These are phyloP conservation scores for Myxocyprinus asiaticus DNA, from an alignment of 2,113 vertebrate genomes.

Conservation along the genomic window DNA sequence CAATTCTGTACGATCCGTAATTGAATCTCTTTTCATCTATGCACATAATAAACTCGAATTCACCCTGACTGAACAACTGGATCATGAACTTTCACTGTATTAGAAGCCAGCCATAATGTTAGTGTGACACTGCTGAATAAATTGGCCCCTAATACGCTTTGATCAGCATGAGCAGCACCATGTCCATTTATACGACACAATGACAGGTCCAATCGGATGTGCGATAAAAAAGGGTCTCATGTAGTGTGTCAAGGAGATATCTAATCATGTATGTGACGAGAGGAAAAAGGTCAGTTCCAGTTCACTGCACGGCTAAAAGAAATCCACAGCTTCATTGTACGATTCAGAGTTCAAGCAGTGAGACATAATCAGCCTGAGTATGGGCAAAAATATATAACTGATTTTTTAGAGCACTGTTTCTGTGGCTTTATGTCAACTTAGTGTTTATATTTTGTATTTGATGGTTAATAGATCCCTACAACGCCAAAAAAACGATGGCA, in stretches of 20 bases:
- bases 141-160: background rate
- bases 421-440: background rate
- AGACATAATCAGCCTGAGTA: conserved; percentile 2
- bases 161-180: conserved; percentile 19
- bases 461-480: conserved; percentile 20
- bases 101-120: background rate
- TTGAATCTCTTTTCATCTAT: conserved; percentile 6
- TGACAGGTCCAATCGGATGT: conserved; percentile 19
- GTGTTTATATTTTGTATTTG: background rate
- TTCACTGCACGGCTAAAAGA: background rate
- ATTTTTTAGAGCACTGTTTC: background rate
- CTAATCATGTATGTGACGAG: conserved; percentile 18
- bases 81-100: background rate
- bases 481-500: background rate
- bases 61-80: background rate
- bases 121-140: background rate
- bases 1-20: background rate
- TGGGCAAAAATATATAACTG: too few relatives aligned
- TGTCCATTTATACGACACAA: conserved; percentile 9
- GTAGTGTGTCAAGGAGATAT: conserved; percentile 10
- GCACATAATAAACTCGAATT: background rate
- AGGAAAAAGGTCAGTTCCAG: background rate
- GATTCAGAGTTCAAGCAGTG: conserved; percentile 10
- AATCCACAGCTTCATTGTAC: background rate
- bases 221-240: conserved; percentile 16